phyloP scores from a whole-genome alignment of 92 coral and sea anemone genomes.

The Micromussa lordhowensis region DNA sequence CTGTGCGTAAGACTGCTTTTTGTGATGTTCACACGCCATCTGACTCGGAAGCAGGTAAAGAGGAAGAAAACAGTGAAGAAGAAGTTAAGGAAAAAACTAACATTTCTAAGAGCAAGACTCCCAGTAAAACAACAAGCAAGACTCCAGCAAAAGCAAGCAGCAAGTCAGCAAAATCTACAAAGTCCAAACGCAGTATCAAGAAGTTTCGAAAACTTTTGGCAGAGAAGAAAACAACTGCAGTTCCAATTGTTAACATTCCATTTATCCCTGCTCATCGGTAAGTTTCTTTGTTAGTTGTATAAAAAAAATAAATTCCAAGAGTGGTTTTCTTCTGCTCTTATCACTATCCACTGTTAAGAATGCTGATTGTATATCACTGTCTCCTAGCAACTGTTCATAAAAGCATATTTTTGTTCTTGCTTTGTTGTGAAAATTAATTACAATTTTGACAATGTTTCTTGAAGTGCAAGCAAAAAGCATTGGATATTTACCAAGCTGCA shows the following conservation, averaged over 20 bases:
- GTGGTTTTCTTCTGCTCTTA: not conserved
- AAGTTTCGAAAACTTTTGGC: slow-evolving; percentile 93
- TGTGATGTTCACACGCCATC: slow-evolving; percentile 96
- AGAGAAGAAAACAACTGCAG: slow-evolving; percentile 94
- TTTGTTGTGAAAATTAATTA: not conserved
- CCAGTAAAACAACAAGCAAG: slow-evolving; percentile 68
- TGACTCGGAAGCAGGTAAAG: slow-evolving; percentile 75
- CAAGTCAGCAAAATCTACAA: slow-evolving; percentile 60
- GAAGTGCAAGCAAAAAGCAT: not conserved
- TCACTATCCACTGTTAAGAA: not conserved
- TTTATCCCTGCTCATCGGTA: slow-evolving; percentile 99
- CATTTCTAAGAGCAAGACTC: slow-evolving; percentile 72
- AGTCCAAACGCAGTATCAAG: slow-evolving; percentile 83
- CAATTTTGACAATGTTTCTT: not conserved
- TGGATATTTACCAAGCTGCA: not conserved
- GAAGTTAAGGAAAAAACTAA: slow-evolving; percentile 72
- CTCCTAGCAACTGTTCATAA: not conserved
- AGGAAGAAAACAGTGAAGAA: slow-evolving; percentile 80
- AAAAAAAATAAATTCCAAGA: not conserved
- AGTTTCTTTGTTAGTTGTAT: slow-evolving; percentile 7
- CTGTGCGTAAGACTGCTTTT: slow-evolving; percentile 96
- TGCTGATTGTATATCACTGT: not conserved
- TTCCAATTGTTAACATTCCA: slow-evolving; percentile 98
- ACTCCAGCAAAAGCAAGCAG: slow-evolving; percentile 61
- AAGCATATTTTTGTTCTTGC: not conserved